Conservation (phyloP, 2,888 invertebrate genomes). For the Mermis nigrescens region DNA sequence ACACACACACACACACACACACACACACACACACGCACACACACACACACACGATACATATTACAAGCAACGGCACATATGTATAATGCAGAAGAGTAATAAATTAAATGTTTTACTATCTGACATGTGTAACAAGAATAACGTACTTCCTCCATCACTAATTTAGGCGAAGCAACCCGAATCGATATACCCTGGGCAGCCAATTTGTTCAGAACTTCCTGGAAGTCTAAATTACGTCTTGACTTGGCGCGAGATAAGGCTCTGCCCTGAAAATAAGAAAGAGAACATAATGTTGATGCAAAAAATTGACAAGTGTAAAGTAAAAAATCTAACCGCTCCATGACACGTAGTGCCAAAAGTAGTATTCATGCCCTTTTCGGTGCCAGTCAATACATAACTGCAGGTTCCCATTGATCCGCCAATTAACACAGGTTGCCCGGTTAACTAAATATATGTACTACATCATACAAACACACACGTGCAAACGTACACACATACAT, state of each 20-base stretch:
- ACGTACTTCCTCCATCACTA: conserved; percentile 80
- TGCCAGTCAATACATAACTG: conserved; percentile 89
- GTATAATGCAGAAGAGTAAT: too few relatives aligned
- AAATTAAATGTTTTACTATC: too few relatives aligned
- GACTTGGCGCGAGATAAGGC: conserved; percentile 93
- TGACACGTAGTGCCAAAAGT: conserved; percentile 99
- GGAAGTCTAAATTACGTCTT: conserved; percentile 76
- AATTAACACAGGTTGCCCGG: conserved; percentile 92
- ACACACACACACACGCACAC: too few relatives aligned
- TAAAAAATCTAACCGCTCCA: conserved; percentile 60
- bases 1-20: too few relatives aligned
- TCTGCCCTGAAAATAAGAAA: conserved; percentile 50
- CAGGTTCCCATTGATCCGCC: conserved; percentile 99
- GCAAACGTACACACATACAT: too few relatives aligned
- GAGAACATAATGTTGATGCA: not conserved
- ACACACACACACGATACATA: too few relatives aligned
- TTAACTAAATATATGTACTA: conserved; percentile 58
- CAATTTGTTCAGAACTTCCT: conserved; percentile 63
- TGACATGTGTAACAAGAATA: too few relatives aligned
- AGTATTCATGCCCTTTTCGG: conserved; percentile 85
- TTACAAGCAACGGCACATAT: too few relatives aligned
- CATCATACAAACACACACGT: too few relatives aligned
- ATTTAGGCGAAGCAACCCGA: conserved; percentile 88
- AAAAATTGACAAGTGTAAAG: not conserved
- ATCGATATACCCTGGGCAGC: conserved; percentile 51